A percentile compares a stretch with the other conserved stretches of the same genome.
phyloP scores from a whole-genome alignment of 1,140 invertebrate genomes.

The Mizuhopecten yessoensis region DNA sequence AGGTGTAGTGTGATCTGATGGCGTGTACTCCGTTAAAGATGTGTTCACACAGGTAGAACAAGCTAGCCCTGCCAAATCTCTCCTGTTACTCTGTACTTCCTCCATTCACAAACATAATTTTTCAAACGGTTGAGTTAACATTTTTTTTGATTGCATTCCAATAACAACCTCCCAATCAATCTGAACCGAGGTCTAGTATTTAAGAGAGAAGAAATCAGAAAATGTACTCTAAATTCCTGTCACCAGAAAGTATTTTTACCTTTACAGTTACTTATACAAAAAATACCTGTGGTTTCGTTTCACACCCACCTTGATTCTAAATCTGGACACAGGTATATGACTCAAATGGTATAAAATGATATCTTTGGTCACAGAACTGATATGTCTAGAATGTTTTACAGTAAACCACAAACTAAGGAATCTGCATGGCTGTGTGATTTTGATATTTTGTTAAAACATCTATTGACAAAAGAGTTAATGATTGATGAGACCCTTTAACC shows the following conservation, averaged over 20 bases:
- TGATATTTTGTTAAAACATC: background rate
- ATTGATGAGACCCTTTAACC: background rate
- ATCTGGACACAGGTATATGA: background rate
- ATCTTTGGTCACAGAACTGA: background rate
- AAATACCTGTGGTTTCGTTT: conserved; percentile 10
- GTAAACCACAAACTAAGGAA: background rate
- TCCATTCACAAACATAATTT: background rate
- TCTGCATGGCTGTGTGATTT: background rate
- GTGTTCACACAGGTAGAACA: background rate
- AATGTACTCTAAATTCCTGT: background rate
- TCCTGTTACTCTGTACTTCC: background rate
- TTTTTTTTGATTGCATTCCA: background rate
- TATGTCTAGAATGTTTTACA: background rate
- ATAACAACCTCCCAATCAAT: background rate
- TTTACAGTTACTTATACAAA: background rate
- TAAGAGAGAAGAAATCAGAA: background rate
- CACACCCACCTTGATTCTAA: background rate
- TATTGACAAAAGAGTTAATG: background rate
- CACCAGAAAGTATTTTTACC: background rate
- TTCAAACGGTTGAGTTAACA: background rate
- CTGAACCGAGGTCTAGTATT: background rate
- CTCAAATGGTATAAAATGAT: background rate
- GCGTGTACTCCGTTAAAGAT: background rate
- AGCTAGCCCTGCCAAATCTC: background rate
- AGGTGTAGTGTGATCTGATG: background rate